Evolutionary conservation across 2,888 invertebrate species (phyloP).

Genomic region (Pseudococcus viburni): DNA sequence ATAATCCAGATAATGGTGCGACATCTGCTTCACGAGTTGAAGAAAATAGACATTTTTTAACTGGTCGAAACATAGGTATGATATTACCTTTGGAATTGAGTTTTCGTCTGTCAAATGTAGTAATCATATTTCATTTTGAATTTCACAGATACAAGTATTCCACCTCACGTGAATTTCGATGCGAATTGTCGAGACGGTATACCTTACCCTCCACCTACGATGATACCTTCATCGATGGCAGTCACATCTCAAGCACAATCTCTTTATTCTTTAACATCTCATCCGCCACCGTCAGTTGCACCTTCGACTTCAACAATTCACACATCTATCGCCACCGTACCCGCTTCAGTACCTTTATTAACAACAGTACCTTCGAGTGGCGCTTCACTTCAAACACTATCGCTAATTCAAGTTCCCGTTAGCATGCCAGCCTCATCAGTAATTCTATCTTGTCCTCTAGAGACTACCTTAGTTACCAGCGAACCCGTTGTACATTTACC

Average conservation of each 20-base stretch:
- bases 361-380: slow-evolving; percentile 28
- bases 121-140: neutral
- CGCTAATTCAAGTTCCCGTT: slow-evolving; percentile 61
- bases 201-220: slow-evolving; percentile 59
- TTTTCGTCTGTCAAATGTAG: neutral
- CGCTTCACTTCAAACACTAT: slow-evolving; percentile 56
- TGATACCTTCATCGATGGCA: slow-evolving; percentile 8
- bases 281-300: slow-evolving; percentile 41
- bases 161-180: slow-evolving; percentile 22
- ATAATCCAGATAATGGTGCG: neutral
- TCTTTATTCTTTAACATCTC: slow-evolving; percentile 54
- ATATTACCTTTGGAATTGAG: neutral
- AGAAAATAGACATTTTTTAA: slow-evolving; percentile 17
- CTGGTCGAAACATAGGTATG: slow-evolving; percentile 29
- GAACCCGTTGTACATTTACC: slow-evolving; percentile 62
- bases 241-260: slow-evolving; percentile 51
- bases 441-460: slow-evolving; percentile 60
- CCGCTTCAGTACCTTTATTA: slow-evolving; percentile 53
- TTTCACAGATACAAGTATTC: slow-evolving; percentile 50
- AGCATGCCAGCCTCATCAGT: slow-evolving; percentile 64
- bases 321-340: slow-evolving; percentile 56
- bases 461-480: slow-evolving; percentile 63
- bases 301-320: slow-evolving; percentile 10
- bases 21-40: neutral
- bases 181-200: slow-evolving; percentile 53